Base-by-base conservation (phyloP, 2,888 invertebrate species). In the Torymus auratus region DNA sequence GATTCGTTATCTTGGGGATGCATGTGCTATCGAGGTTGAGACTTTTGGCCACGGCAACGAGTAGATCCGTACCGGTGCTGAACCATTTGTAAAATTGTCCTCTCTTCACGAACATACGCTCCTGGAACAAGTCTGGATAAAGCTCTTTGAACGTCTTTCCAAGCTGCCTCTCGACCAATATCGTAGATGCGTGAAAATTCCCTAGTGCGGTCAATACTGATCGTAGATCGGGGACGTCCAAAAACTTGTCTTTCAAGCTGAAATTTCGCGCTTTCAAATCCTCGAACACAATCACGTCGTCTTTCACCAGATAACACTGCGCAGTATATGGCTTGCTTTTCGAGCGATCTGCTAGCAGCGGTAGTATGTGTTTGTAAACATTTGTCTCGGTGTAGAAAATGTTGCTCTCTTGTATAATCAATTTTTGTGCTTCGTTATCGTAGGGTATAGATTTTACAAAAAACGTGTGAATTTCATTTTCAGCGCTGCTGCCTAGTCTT, bases 241-340 rank as follows among this genome's bases (percentile, higher is more conserved):
- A 15, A 52, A 71, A 10, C 15, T 71, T 72, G 12, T 85, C 87
- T 13, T 73, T 79, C 78, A 87, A 84, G 0, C 83, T 67, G 23
- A 86, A 92, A 13, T 88, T 89, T 64, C 86, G 82, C 0, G 76
- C 52, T 0, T 80, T 72, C 5, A 92, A 86, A 79, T 92, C 89
- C 72, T 92, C 92, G 62, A 92, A 86, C 4, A 92, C 86, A n/a
- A 91, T 73, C 10, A 87, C 82, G 67, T 90, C 87, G 2, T 86
- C 83, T 60, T 87, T 87, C 2, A 85, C 83, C 3, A 89, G 82
- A 81, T 88, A 90, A 83, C 91, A 91, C 23, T 84, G 80, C 2
- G 91, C 87, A 0, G 91, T 87, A 85, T 88, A 83, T 2, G 67
- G 68, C 5, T 67, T 68, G 5, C 67, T 67, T 13, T 72, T 60